Evolutionary conservation across 2,113 vertebrate species (phyloP).

Genomic region (Diadophis punctatus): DNA sequence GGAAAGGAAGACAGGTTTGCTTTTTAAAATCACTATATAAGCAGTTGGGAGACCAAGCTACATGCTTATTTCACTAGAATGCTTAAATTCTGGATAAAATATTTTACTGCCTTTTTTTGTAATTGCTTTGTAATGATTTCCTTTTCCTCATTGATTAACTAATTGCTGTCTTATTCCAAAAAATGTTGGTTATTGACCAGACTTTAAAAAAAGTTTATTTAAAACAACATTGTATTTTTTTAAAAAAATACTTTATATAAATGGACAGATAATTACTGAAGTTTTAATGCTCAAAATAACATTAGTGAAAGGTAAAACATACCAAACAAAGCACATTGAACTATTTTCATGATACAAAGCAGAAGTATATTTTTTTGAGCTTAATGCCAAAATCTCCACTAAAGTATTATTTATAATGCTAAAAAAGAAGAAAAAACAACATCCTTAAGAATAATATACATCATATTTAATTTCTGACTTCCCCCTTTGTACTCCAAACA

Average conservation of each 20-base stretch:
- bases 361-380: background rate
- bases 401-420: background rate
- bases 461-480: background rate
- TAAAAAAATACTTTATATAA: background rate
- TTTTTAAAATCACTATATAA: background rate
- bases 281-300: background rate
- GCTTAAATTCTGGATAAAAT: background rate
- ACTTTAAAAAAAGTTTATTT: background rate
- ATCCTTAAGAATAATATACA: background rate
- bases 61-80: background rate
- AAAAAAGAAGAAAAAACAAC: background rate
- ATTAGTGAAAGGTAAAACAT: background rate
- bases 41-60: background rate
- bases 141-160: background rate
- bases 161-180: background rate
- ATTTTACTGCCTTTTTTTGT: background rate
- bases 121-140: background rate
- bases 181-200: background rate
- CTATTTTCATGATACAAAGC: background rate
- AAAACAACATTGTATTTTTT: background rate
- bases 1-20: background rate
- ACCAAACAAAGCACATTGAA: background rate
- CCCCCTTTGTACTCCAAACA: background rate
- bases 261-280: background rate
- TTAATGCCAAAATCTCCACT: background rate